Conservation (phyloP, 2,888 invertebrate species). For the Ashinkailepas kermadecensis region DNA sequence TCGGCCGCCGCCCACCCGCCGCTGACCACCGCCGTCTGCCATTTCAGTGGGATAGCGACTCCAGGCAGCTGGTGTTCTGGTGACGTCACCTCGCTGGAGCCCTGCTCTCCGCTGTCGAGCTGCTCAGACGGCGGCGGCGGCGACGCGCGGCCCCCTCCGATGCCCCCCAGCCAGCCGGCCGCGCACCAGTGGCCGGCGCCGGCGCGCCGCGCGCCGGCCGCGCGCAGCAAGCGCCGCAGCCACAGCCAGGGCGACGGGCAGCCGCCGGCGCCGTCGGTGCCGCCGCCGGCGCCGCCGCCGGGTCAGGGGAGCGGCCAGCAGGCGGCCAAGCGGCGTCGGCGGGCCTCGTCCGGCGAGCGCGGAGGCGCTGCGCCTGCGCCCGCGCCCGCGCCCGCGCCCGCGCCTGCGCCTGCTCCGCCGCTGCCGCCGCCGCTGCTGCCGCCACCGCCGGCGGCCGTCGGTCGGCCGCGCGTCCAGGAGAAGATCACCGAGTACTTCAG, state of each 20-base stretch:
- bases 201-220: background rate
- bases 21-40: too few species aligned
- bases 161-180: conserved; percentile 21
- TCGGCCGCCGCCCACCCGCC: too few species aligned
- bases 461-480: conserved; percentile 8
- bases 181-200: background rate
- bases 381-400: too few species aligned
- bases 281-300: background rate
- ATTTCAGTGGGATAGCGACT: conserved; percentile 8
- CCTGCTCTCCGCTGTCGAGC: conserved; percentile 10
- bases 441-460: background rate
- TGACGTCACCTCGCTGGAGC: conserved; percentile 14
- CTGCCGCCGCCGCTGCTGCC: background rate
- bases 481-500: conserved; percentile 20
- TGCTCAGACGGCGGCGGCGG: conserved; percentile 8
- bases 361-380: background rate
- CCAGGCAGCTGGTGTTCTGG: background rate
- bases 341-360: background rate
- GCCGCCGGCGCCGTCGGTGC: background rate
- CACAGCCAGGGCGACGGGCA: background rate
- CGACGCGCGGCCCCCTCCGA: background rate
- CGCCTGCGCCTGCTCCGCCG: background rate
- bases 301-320: background rate
- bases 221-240: background rate
- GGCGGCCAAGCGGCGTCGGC: conserved; percentile 9